phyloP scores from a whole-genome alignment of 2,797 vertebrate species.

The Coreius guichenoti region DNA sequence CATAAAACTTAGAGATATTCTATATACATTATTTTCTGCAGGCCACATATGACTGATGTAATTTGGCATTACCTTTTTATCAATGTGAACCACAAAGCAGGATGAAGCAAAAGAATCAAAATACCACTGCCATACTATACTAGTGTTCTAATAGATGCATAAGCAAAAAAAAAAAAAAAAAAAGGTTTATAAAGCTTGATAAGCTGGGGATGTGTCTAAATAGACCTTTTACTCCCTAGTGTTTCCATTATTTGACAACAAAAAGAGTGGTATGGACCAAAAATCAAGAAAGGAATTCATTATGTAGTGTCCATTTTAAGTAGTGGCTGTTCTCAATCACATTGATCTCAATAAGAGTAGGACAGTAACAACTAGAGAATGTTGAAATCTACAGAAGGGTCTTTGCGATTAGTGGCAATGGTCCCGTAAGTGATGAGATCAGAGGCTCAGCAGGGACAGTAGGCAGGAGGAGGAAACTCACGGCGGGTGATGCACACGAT shows the following conservation, averaged over 20 bases:
- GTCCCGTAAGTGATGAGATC: conserved; percentile 63
- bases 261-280: conserved; percentile 33
- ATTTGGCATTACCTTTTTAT: conserved; percentile 51
- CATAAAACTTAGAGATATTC: conserved; percentile 24
- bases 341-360: conserved; percentile 36
- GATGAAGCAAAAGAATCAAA: conserved; percentile 25
- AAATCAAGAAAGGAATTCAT: conserved; percentile 22
- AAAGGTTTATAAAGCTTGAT: conserved; percentile 12
- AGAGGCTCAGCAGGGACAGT: conserved; percentile 80
- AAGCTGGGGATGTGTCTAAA: conserved; percentile 6
- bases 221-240: conserved; percentile 32
- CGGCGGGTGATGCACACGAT: conserved; percentile 81
- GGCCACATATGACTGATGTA: conserved; percentile 37
- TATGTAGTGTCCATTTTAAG: conserved; percentile 40
- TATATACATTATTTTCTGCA: conserved; percentile 47
- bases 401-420: conserved; percentile 67
- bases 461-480: conserved; percentile 78
- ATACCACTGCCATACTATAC: conserved; percentile 22
- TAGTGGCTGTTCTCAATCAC: conserved; percentile 52
- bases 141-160: conserved; percentile 50
- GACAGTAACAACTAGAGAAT: conserved; percentile 41
- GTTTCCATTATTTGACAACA: conserved; percentile 30
- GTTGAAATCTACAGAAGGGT: conserved; percentile 39
- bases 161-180: neutral
- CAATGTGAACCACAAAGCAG: conserved; percentile 41